Evolutionary conservation across 2,797 vertebrate genomes (phyloP), one percentile per base, ranked within the genome.

Genomic region (Lepilemur septentrionalis): DNA sequence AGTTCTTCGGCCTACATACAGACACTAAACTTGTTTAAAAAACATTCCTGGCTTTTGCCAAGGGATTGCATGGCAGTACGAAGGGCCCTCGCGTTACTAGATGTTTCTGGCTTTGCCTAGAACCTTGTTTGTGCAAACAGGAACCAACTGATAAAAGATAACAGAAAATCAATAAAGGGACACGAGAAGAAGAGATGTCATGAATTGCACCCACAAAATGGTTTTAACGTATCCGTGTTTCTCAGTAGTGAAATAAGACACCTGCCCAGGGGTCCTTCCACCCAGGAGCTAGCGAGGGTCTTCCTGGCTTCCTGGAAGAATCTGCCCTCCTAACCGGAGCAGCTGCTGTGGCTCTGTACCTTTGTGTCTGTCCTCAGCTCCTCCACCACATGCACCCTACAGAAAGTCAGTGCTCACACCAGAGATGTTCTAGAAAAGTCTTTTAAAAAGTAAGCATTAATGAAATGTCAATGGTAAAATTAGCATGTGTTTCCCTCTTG

Each of bases 211-310:
- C 23, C 43, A 52, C 9, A 93, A 14, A 72, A 48, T 73, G 38
- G 4, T 92, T 94, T 96, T 80, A 28, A 92, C 76, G 38, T 80
- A 43, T 63, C 28, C 5, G 0, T 83, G 41, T 96, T 93, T 94
- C 57, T 80, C 69, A 76, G 0, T 59, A 59, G 67, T 38, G 72
- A 52, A 59, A 38, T 48, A 67, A 59, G 52, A n/a, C 23, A 15
- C 6, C 14, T 50, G 7, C 28, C 28, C 50, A n/a, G 32, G 76
- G 32, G n/a, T 30, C 2, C 0, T 91, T 92, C 20, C 22, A 30
- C 50, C 7, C 38, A 46, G 70, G 57, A 87, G 8, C 1, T 28
- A 63, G 12, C 6, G 0, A 32, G 25, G 35, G 13, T 80, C 25
- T 70, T 3, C 84, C 61, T 13, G 8, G 23, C 73, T 80, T 81